Conservation (phyloP, 2,113 vertebrate species). For the Oreochromis spilurus region DNA sequence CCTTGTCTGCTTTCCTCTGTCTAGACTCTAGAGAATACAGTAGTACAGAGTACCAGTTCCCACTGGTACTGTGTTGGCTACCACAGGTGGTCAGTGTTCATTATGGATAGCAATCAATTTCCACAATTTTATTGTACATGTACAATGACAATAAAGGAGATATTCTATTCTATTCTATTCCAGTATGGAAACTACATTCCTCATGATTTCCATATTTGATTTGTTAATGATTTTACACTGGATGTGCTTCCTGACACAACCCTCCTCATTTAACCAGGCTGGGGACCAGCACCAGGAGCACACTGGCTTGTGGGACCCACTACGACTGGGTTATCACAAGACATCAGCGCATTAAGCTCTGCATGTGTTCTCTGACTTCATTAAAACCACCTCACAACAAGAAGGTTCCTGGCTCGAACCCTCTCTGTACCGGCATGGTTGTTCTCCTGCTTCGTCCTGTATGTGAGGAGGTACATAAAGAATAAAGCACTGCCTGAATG, state of each 20-base stretch:
- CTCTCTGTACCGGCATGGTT: neutral
- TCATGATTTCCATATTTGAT: no score
- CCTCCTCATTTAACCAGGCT: neutral
- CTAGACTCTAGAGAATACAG: no score
- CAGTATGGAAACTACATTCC: no score
- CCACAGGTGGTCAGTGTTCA: neutral
- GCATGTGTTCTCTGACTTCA: neutral
- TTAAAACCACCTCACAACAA: neutral
- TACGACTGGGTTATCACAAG: neutral
- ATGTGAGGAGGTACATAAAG: neutral
- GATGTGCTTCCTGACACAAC: neutral
- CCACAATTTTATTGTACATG: neutral
- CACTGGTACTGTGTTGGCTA: neutral
- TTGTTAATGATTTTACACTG: no score
- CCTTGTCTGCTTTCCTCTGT: neutral
- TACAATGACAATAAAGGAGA: neutral
- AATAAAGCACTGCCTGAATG: neutral
- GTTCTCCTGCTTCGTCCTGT: neutral
- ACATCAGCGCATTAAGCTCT: neutral
- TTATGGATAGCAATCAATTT: neutral
- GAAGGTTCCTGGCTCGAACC: neutral
- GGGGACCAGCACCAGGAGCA: neutral
- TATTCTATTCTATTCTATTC: no score
- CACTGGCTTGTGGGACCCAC: neutral
- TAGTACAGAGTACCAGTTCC: neutral